These are phyloP conservation scores for Lasioglossum villosulum DNA, from an alignment of 2,888 invertebrate genomes.

Conservation along the genomic window DNA sequence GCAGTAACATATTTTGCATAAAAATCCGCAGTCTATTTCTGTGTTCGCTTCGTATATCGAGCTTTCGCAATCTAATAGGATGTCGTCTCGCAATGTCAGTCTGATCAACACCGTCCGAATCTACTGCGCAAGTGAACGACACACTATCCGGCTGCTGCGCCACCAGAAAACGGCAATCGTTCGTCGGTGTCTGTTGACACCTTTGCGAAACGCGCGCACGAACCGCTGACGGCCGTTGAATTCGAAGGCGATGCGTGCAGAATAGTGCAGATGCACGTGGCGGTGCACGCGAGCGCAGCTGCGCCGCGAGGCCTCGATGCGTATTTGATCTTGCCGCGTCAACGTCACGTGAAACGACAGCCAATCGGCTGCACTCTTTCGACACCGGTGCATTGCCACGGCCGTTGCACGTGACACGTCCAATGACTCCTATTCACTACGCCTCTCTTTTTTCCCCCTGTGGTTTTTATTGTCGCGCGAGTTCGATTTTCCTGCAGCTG, in stretches of 20 bases:
- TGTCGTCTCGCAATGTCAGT: neutral
- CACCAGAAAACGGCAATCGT: slow-evolving; percentile 11
- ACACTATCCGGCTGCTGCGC: neutral
- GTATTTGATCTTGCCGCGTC: slow-evolving; percentile 12
- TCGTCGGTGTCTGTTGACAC: slow-evolving; percentile 7
- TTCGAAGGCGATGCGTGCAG: slow-evolving; percentile 8
- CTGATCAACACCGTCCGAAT: neutral
- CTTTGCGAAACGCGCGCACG: slow-evolving; percentile 1
- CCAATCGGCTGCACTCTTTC: slow-evolving; percentile 26
- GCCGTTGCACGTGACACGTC: slow-evolving; percentile 34
- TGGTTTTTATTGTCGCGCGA: neutral
- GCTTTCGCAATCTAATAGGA: neutral
- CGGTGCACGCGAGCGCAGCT: slow-evolving; percentile 29
- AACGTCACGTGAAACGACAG: slow-evolving; percentile 8
- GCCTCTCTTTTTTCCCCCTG: neutral
- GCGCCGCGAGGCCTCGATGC: neutral
- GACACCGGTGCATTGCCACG: slow-evolving; percentile 34
- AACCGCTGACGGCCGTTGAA: slow-evolving; percentile 6
- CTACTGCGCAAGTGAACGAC: neutral
- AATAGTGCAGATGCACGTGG: slow-evolving; percentile 34
- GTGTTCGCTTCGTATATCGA: neutral
- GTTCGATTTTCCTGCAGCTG: neutral
- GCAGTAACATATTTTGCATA: neutral
- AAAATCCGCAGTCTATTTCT: too few relatives aligned
- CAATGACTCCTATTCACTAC: slow-evolving; percentile 19